Evolutionary conservation across 2,113 vertebrate species (phyloP).

Genomic region (Polypterus senegalus): DNA sequence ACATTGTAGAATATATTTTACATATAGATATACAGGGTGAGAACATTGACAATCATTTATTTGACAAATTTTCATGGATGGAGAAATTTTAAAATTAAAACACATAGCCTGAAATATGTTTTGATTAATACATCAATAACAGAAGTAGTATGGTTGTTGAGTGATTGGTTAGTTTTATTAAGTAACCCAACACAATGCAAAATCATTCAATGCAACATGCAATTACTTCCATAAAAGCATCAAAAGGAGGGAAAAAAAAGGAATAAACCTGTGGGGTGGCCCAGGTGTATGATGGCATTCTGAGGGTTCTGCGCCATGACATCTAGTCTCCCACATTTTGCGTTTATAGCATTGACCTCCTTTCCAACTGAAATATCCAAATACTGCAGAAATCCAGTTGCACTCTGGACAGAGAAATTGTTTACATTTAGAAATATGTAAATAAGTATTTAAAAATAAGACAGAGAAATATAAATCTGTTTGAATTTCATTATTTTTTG

Average conservation of each 20-base stretch:
- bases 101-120: too few relatives aligned
- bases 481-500: background rate
- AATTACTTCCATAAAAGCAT: too few relatives aligned
- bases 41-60: too few relatives aligned
- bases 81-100: too few relatives aligned
- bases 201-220: background rate
- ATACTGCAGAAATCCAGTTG: conserved; percentile 75
- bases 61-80: too few relatives aligned
- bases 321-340: conserved; percentile 57
- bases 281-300: conserved; percentile 72
- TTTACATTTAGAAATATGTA: background rate
- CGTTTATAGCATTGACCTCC: conserved; percentile 58
- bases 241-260: background rate
- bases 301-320: conserved; percentile 77
- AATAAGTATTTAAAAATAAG: background rate
- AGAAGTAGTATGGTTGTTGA: too few relatives aligned
- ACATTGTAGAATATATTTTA: too few relatives aligned
- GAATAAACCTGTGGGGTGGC: conserved; percentile 53
- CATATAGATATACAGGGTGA: too few relatives aligned
- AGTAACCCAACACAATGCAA: background rate
- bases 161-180: too few relatives aligned
- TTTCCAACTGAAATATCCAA: conserved; percentile 75
- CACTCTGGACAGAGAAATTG: conserved; percentile 42
- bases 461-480: background rate
- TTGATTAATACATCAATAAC: too few relatives aligned